Base-by-base conservation (phyloP, 2,113 vertebrate species). In the Gymnocephalus cernua region DNA sequence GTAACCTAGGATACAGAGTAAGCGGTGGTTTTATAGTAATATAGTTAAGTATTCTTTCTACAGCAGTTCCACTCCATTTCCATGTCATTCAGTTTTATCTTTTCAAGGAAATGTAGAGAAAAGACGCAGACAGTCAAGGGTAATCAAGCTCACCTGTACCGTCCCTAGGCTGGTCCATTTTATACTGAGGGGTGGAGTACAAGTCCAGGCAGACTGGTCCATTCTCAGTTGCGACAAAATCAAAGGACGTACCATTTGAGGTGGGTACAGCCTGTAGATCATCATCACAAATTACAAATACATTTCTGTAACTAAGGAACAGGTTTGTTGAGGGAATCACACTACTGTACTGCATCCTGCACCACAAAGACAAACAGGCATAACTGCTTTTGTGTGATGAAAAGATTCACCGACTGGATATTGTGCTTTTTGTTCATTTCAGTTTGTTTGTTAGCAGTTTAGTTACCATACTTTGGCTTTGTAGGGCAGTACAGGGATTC, bases 161-260 rank as follows among this genome's bases (percentile, higher is more conserved):
- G 9, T 94, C 92, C 8, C 87, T 92, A 0, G 93, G 78, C 38
- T 94, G 94, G 51, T 97, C 96, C 94, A 96, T 95, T 86, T 97
- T 97, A 91, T 99, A 99, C 83, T 97, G 97, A 0, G 98, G 98
- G 32, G 96, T 99, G 63, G 97, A 97, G 82, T 98, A 99, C 79
- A 97, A 4, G 63, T 99, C 97, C n/a, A 95, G 77, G 87, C 95
- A 95, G 77, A 95, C 92, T 0, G 98, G 98, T n/a, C 98, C 97
- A 0, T 99, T 99, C 67, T 97, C 97, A 10, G 95, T 76, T 0
- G 96, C 74, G 0, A 97, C 93, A 48, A 97, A 99, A 76, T 98
- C 97, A 80, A 98, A 93, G 1, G 98, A 97, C 12, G 94, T 99
- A 70, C 98, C 98, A 0, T 99, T 99, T 85, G 96, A 95, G 2